A percentile compares a stretch with the other conserved stretches of the same genome.
phyloP scores from a whole-genome alignment of 1,140 invertebrate species.

The Proales similis region DNA sequence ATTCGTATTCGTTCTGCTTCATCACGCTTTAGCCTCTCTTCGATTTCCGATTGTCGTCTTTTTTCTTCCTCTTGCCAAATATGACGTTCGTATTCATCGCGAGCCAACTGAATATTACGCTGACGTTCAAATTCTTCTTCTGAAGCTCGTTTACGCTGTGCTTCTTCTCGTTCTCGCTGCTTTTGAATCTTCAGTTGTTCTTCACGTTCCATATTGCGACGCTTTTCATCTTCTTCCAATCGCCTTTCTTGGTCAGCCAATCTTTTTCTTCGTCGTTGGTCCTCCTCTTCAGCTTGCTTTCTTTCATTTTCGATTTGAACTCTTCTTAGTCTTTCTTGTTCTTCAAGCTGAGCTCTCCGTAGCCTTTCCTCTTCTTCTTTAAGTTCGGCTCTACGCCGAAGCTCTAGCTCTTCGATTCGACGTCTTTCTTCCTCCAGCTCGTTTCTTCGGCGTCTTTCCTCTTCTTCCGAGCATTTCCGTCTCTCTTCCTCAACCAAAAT shows the following conservation, averaged over 20 bases:
- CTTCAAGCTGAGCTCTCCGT: neutral
- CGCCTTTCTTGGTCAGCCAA: too few relatives aligned
- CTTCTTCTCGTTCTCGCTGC: constrained; percentile 7
- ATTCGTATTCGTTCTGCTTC: constrained; percentile 39
- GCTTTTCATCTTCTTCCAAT: neutral
- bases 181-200: too few relatives aligned
- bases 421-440: neutral
- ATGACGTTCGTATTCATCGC: neutral
- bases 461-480: constrained; percentile 15
- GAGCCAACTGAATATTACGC: neutral
- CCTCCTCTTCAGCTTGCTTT: too few relatives aligned
- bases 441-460: neutral
- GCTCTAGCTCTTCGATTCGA: neutral
- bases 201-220: neutral
- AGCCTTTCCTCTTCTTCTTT: neutral
- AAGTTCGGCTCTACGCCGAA: neutral
- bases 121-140: constrained; percentile 11
- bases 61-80: constrained; percentile 30
- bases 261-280: too few relatives aligned
- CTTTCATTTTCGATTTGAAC: too few relatives aligned
- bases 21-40: constrained; percentile 40
- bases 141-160: neutral
- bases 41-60: constrained; percentile 39
- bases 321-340: neutral
- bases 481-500: neutral